These are phyloP conservation scores for Meloidogyne floridensis DNA, from an alignment of 1,140 invertebrate genomes.

Conservation along the genomic window DNA sequence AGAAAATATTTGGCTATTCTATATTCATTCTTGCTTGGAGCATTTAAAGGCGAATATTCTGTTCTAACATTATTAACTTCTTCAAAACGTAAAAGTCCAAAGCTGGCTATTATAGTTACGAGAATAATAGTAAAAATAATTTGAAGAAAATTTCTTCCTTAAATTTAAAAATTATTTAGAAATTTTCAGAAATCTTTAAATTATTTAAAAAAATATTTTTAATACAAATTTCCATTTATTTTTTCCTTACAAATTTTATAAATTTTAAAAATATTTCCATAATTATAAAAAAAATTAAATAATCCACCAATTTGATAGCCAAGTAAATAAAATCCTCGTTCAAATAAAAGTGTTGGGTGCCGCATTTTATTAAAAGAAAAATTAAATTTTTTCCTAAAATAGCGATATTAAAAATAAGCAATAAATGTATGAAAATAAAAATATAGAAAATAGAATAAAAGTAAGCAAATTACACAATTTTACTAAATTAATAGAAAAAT, in stretches of 20 bases:
- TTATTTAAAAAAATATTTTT: not conserved
- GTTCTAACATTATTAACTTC: constrained; percentile 61
- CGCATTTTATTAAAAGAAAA: constrained; percentile 34
- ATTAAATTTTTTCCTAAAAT: too few species aligned
- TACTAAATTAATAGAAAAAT: too few species aligned
- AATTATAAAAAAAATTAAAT: too few species aligned
- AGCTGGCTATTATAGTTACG: constrained; percentile 43
- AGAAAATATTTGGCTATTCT: constrained; percentile 59
- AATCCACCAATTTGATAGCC: constrained; percentile 39
- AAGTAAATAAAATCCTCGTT: constrained; percentile 42
- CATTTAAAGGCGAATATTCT: constrained; percentile 60
- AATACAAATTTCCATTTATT: not conserved
- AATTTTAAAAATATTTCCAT: too few species aligned
- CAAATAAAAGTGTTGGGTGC: constrained; percentile 53
- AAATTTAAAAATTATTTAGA: not conserved
- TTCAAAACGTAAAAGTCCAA: constrained; percentile 53
- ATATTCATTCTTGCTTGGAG: constrained; percentile 60
- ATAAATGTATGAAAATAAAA: too few species aligned
- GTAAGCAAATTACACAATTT: too few species aligned
- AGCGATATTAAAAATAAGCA: too few species aligned
- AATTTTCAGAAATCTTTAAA: too few species aligned
- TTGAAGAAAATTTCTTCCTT: constrained; percentile 40
- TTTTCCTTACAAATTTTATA: too few species aligned
- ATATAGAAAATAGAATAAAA: too few species aligned
- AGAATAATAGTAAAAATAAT: constrained; percentile 44